These are phyloP conservation scores for Caenorhabditis doughertyi DNA, from an alignment of 2,888 invertebrate species.

Conservation along the genomic window DNA sequence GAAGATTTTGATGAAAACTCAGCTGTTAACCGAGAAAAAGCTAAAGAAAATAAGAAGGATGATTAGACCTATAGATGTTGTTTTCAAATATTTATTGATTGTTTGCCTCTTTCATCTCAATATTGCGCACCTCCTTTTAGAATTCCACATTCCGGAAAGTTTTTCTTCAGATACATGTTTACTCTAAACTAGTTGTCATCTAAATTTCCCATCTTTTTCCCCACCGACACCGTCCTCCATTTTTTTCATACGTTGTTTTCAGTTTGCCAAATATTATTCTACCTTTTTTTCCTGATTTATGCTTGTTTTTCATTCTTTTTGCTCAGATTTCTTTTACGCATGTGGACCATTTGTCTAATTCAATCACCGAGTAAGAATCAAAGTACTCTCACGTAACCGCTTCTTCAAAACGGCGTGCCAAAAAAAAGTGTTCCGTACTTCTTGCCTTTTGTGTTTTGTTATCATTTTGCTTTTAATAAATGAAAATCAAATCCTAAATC, in stretches of 20 bases:
- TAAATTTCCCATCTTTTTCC: conserved; percentile 6
- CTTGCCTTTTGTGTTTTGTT: conserved; percentile 41
- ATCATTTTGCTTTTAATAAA: conserved; percentile 12
- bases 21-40: conserved; percentile 57
- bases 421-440: conserved; percentile 41
- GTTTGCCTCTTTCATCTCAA: background rate
- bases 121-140: background rate
- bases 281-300: background rate
- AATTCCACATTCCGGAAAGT: conserved; percentile 33
- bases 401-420: conserved; percentile 34
- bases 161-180: conserved; percentile 6
- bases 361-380: conserved; percentile 47
- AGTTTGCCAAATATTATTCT: conserved; percentile 6
- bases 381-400: conserved; percentile 41
- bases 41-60: conserved; percentile 44
- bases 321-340: conserved; percentile 42
- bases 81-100: background rate
- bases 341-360: conserved; percentile 31
- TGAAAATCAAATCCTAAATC: background rate
- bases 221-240: background rate
- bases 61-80: conserved; percentile 31
- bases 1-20: conserved; percentile 74
- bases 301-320: conserved; percentile 30
- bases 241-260: background rate
- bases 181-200: conserved; percentile 43